Evolutionary conservation across 1,140 invertebrate genomes (phyloP), one percentile per base, ranked within the genome.

Genomic region (Heliconius himera): DNA sequence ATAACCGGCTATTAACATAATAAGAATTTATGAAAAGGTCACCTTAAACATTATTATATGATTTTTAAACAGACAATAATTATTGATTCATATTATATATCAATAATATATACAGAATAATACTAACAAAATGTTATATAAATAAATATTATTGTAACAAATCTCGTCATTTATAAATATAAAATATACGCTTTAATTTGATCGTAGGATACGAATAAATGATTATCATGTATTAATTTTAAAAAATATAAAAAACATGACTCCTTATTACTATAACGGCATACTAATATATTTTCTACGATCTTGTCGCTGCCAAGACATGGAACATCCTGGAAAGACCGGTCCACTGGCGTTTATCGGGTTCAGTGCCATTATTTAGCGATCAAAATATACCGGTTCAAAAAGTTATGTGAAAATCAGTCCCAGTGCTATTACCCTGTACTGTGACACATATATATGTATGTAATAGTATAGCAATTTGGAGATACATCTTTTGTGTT

Each of bases 351-450:
- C 76, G 70, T 78, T 78, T 78, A 78, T 81, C 66, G 79, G 79
- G 79, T 80, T 80, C 79, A 80, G 79, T 80, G 76, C 80, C 80
- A 78, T 81, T 78, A 78, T 81, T 81, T 81, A 77, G 73, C 80
- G 76, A 81, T 81, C 80, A 78, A 81, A 81, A 78, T 81, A 81
- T 78, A 78, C 80, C 80, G 76, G 80, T 81, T 75, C 60, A 26
- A 78, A 81, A 71, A 74, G 51, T 72, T 41, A 72, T 66, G 60
- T 66, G 60, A 66, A 66, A 66, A 66, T 66, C 60, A 66, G 60
- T 29, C 60, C 60, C 60, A 66, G 26, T 2, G 11, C 60, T 66
- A 66, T 66, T 66, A 66, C 22, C 3, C n/a, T 60, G 22, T 33
- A 72, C 18, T 66, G 26, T 66, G 26, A 26, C 60, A 66, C 22